phyloP scores from a whole-genome alignment of 2,113 vertebrate genomes.

The Neogobius melanostomus region DNA sequence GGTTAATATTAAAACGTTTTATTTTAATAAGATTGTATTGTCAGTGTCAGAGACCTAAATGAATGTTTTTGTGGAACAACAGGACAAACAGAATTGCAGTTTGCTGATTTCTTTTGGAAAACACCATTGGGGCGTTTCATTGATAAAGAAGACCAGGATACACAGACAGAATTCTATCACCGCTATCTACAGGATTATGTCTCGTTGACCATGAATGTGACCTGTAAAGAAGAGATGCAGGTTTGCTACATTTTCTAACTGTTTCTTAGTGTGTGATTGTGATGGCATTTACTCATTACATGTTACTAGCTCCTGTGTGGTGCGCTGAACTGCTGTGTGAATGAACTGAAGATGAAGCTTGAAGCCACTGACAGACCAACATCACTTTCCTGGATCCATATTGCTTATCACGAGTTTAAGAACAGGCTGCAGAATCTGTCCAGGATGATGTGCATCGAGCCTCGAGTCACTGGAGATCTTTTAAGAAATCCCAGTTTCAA shows the following conservation, averaged over 20 bases:
- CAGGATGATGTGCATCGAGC: slow-evolving; percentile 81
- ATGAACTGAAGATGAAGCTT: slow-evolving; percentile 64
- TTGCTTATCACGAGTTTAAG: slow-evolving; percentile 80
- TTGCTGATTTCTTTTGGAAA: slow-evolving; percentile 84
- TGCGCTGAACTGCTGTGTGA: slow-evolving; percentile 80
- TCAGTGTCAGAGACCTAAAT: background rate
- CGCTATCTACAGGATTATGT: slow-evolving; percentile 86
- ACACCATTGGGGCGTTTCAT: slow-evolving; percentile 84
- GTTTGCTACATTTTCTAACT: slow-evolving; percentile 58
- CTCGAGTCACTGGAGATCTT: slow-evolving; percentile 62
- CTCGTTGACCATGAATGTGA: slow-evolving; percentile 78
- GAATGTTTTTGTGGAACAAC: background rate
- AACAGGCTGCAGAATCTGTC: slow-evolving; percentile 88
- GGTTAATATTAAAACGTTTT: slow-evolving; percentile 33
- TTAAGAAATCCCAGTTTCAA: slow-evolving; percentile 38
- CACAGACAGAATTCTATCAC: slow-evolving; percentile 76
- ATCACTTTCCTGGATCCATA: slow-evolving; percentile 84
- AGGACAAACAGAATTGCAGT: slow-evolving; percentile 77
- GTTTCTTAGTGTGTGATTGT: background rate
- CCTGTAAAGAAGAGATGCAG: slow-evolving; percentile 72
- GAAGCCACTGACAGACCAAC: slow-evolving; percentile 22
- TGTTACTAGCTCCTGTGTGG: slow-evolving; percentile 77
- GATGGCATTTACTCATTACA: slow-evolving; percentile 8
- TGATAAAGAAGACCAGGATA: slow-evolving; percentile 43
- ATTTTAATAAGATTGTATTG: background rate